Conservation (phyloP, 1,140 invertebrate species). For the Conus ventricosus region DNA sequence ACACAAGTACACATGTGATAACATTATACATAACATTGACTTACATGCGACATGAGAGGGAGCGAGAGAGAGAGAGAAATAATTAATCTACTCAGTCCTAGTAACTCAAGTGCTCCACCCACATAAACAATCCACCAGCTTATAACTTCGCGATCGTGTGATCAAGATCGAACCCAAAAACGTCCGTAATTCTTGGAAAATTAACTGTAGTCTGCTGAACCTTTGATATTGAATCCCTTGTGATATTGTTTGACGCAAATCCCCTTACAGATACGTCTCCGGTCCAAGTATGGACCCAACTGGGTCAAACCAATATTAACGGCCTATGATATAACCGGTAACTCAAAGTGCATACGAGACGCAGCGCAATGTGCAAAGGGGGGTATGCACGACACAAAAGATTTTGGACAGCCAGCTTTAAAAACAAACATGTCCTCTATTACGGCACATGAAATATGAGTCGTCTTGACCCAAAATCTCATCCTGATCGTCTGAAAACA, state of each 20-base stretch:
- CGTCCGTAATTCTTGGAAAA: conserved; percentile 83
- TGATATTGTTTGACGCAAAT: not conserved
- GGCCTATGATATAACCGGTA: no score
- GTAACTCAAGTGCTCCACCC: not conserved
- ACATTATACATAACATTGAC: not conserved
- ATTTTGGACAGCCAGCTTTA: not conserved
- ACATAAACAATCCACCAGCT: conserved; percentile 75
- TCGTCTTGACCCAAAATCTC: not conserved
- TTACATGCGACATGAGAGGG: not conserved
- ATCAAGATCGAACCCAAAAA: conserved; percentile 88
- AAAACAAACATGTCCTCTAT: no score
- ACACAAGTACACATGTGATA: not conserved
- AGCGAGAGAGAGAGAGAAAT: not conserved
- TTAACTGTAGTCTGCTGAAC: conserved; percentile 8
- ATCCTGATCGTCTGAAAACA: not conserved
- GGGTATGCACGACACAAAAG: not conserved
- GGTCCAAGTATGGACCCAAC: no score
- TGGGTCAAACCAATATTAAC: not conserved
- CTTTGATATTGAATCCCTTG: not conserved
- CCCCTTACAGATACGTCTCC: not conserved
- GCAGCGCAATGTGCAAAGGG: not conserved
- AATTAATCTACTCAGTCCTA: no score
- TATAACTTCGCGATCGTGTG: conserved; percentile 84
- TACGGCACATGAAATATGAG: not conserved
- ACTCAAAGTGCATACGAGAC: not conserved